Base-by-base conservation (phyloP, 1,140 invertebrate genomes). In the Pectinophora gossypiella region DNA sequence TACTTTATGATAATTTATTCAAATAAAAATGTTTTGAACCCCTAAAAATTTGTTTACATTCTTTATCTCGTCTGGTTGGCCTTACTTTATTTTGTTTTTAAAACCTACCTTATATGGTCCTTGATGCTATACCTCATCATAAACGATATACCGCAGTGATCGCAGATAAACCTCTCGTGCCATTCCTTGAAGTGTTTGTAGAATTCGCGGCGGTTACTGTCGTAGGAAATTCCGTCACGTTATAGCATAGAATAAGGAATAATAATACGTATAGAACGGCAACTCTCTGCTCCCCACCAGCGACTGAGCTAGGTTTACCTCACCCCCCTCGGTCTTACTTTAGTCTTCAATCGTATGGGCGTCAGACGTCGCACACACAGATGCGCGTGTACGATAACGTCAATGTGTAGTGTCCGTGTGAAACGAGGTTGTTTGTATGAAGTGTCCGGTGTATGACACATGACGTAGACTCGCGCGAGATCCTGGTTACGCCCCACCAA, bases 121-220 rank as follows among this genome's bases (percentile, higher is more conserved):
- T 62, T 56, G 16, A 72, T 61, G 48, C 60, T 66, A 36, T 68
- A 68, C 13, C 59, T 59, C 69, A 66, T 68, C 38, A 68, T 72
- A 51, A 72, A 72, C 5, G 21, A 54, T 20, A 72, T 43, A 0
- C 65, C 65, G 42, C 69, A 72, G 4, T 64, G 42, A 42, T 68
- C 56, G 22, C 69, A 72, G 0, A 60, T 42, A n/a, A 60, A 72
- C 16, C 48, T 61, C 36, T 72, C 62, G 18, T 72, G 69, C 56
- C 56, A 61, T 6, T 59, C 56, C 13, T 68, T 72, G 43, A 51
- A 61, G 32, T 72, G 69, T 16, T 64, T 48, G 46, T 48, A 68
- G 42, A 68, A 68, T 13, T 66, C 63, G 1, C 27, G 27, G 1
- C 27, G 27, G 27, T 9, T 32, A 7, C 27, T 32, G n/a, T 12